Conservation (phyloP, 1,140 invertebrate genomes). For the Littorina saxatilis region DNA sequence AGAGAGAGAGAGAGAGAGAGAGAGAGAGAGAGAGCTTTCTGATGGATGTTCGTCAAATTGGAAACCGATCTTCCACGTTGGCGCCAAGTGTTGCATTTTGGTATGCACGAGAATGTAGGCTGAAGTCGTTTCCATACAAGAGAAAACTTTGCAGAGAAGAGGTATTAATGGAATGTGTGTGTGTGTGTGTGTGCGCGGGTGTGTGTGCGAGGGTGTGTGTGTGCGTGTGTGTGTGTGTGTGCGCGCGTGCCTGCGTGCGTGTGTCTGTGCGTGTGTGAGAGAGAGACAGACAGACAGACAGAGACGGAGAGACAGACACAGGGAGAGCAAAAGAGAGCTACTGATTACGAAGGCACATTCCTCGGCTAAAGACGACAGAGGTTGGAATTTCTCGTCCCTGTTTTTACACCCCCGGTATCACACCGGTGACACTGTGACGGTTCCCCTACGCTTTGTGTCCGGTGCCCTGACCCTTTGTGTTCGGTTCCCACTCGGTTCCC, state of each 20-base stretch:
- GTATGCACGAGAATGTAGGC: no score
- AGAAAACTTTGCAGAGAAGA: background rate
- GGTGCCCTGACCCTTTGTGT: no score
- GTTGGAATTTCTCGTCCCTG: background rate
- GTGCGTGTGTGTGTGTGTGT: background rate
- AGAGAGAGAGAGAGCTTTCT: no score
- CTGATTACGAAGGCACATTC: no score
- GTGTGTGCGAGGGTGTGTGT: slow-evolving; percentile 6
- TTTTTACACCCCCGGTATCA: background rate
- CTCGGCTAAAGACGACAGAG: background rate
- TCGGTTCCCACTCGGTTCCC: no score
- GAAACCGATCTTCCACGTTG: no score
- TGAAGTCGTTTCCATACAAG: no score
- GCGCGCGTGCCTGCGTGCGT: background rate
- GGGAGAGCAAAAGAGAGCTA: background rate
- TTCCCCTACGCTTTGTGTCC: no score
- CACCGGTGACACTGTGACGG: no score
- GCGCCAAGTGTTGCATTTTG: no score
- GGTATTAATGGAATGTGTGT: background rate
- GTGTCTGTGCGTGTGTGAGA: background rate
- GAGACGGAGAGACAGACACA: background rate
- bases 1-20: no score
- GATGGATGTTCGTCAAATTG: no score
- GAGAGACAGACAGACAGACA: background rate
- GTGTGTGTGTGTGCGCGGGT: background rate